Conservation (phyloP, 2,797 vertebrate genomes). For the Hippopotamyrus pictus region DNA sequence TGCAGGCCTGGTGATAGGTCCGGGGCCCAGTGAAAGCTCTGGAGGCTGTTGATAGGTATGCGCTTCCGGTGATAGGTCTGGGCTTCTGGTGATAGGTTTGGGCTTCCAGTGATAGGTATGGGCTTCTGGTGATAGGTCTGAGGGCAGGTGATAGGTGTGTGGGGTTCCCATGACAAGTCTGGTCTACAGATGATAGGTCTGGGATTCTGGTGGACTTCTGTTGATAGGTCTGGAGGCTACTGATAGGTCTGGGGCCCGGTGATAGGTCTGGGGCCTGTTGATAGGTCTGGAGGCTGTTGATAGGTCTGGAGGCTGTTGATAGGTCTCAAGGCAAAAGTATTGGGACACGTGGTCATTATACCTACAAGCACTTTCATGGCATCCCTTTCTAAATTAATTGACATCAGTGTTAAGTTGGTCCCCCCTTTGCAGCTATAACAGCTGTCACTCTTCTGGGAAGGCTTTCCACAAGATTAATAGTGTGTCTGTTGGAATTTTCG, state of each 20-base stretch:
- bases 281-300: background rate
- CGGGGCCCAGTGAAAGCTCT: too few species aligned
- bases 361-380: background rate
- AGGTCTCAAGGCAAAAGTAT: background rate
- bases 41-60: too few species aligned
- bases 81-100: too few species aligned
- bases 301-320: background rate
- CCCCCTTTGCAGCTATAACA: background rate
- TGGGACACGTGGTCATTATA: background rate
- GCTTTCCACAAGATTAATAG: background rate
- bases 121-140: background rate
- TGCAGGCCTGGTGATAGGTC: background rate
- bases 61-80: background rate
- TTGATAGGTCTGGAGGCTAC: background rate
- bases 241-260: background rate
- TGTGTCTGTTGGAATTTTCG: background rate
- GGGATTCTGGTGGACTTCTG: too few species aligned
- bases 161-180: too few species aligned
- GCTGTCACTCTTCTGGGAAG: background rate
- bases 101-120: too few species aligned
- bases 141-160: background rate
- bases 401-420: background rate
- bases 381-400: background rate
- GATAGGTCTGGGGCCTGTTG: background rate
- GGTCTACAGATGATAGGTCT: too few species aligned